These are phyloP conservation scores for Pelosia muscerda DNA, from an alignment of 2,888 invertebrate species.

Conservation along the genomic window DNA sequence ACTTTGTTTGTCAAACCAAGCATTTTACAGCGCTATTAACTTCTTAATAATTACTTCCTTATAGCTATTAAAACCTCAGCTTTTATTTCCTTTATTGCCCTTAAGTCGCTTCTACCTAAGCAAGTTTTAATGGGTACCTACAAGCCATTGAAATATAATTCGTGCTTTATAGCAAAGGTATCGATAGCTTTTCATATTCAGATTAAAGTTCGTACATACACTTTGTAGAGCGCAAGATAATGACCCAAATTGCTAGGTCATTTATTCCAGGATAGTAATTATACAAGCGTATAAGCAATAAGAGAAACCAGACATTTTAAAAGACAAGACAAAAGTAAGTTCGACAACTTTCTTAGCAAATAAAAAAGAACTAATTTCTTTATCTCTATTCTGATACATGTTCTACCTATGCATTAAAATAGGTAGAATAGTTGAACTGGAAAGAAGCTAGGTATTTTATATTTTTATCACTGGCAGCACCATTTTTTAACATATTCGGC, in stretches of 20 bases:
- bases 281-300: too few species aligned
- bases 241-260: too few species aligned
- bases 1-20: neutral
- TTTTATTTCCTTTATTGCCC: neutral
- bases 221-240: too few species aligned
- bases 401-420: too few species aligned
- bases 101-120: neutral
- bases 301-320: neutral
- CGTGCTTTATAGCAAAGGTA: neutral
- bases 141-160: neutral
- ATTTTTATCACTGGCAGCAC: conserved; percentile 11
- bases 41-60: neutral
- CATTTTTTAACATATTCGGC: conserved; percentile 9
- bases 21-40: neutral
- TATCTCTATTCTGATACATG: too few species aligned
- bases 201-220: neutral
- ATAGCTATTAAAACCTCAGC: neutral
- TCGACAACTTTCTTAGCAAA: too few species aligned
- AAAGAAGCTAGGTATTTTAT: neutral
- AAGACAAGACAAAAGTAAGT: neutral
- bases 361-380: too few species aligned
- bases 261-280: too few species aligned
- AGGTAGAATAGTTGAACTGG: neutral
- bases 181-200: neutral
- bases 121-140: neutral